A percentile compares a stretch with the other conserved stretches of the same genome.
Conservation (phyloP, 2,888 invertebrate genomes). For the Polydrusus pterygomalis region DNA sequence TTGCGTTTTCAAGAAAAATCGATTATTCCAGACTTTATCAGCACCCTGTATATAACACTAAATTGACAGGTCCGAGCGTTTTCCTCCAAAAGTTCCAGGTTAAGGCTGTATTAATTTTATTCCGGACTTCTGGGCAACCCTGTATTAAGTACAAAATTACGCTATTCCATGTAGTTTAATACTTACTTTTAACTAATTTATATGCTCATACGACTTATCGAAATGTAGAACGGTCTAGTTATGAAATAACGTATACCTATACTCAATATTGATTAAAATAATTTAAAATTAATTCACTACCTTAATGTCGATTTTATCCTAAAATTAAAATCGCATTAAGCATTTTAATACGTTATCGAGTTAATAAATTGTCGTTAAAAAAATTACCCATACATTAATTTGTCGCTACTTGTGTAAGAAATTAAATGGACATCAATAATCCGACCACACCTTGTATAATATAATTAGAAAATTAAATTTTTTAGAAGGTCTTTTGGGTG, state of each 20-base stretch:
- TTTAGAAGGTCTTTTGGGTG: slow-evolving; percentile 5
- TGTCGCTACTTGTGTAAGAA: slow-evolving; percentile 32
- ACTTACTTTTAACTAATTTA: slow-evolving; percentile 9
- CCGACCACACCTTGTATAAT: not conserved
- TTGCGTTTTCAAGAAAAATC: no score
- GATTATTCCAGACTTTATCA: no score
- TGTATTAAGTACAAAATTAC: not conserved
- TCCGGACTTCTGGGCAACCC: no score
- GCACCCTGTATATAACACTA: no score
- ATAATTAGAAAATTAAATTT: slow-evolving; percentile 11
- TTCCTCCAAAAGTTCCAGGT: no score
- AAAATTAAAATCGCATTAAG: slow-evolving; percentile 35
- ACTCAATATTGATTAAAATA: slow-evolving; percentile 10
- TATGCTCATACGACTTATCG: not conserved
- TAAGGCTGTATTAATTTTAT: no score
- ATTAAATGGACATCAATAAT: slow-evolving; percentile 33
- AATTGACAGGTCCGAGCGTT: no score
- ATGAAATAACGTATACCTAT: no score
- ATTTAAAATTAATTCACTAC: slow-evolving; percentile 14
- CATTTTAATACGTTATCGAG: slow-evolving; percentile 26
- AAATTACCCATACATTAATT: slow-evolving; percentile 22
- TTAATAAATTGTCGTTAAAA: slow-evolving; percentile 28
- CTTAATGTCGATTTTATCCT: slow-evolving; percentile 29
- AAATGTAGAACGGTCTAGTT: slow-evolving; percentile 17
- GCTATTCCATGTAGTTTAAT: slow-evolving; percentile 9